Conservation (phyloP, 2,888 invertebrate genomes). For the Boloria selene region DNA sequence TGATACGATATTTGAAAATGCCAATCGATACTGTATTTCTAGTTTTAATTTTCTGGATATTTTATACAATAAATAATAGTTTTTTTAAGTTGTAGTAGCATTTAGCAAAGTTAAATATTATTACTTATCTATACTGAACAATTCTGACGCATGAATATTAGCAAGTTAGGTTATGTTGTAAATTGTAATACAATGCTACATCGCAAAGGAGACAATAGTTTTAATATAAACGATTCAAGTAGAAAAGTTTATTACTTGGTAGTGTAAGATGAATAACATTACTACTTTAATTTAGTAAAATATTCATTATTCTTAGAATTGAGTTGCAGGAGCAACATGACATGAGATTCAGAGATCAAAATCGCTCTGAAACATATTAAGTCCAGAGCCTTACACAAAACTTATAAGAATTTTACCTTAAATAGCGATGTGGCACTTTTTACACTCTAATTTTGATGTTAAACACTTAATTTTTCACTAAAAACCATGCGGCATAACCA, state of each 20-base stretch:
- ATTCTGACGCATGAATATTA: not conserved
- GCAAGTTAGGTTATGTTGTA: conserved; percentile 15
- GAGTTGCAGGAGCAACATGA: conserved; percentile 4
- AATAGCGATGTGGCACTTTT: conserved; percentile 32
- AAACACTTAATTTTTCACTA: conserved; percentile 41
- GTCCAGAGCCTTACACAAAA: not conserved
- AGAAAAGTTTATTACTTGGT: no score
- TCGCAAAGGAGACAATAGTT: no score
- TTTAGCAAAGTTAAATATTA: not conserved
- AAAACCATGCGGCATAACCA: conserved; percentile 69
- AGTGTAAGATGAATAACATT: no score
- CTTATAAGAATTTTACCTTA: conserved; percentile 48
- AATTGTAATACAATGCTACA: not conserved
- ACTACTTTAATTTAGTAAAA: no score
- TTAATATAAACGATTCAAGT: no score
- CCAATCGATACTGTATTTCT: no score
- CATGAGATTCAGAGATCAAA: conserved; percentile 2
- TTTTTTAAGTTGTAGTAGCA: no score
- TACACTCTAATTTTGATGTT: conserved; percentile 35
- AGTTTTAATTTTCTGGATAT: no score
- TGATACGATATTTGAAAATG: no score
- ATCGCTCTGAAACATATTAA: not conserved
- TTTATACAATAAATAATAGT: no score
- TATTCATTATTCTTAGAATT: no score
- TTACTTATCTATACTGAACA: not conserved